phyloP scores from a whole-genome alignment of 2,888 invertebrate genomes.

The Drosophila kanekoi region DNA sequence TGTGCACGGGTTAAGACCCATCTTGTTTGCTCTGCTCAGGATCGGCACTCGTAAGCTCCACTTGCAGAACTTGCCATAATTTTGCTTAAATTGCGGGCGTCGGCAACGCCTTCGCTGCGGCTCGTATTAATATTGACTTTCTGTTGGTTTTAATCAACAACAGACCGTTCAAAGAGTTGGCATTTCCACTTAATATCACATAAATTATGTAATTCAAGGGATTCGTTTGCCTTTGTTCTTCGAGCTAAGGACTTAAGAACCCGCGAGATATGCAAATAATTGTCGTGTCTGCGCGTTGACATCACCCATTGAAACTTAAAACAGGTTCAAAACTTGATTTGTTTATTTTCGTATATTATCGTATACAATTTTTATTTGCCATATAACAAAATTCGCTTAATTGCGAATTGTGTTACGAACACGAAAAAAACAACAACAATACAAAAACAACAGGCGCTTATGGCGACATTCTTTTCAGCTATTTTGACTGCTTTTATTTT shows the following conservation, averaged over 20 bases:
- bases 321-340: conserved; percentile 59
- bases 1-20: conserved; percentile 42
- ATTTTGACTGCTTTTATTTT: conserved; percentile 51
- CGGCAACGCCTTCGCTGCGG: conserved; percentile 7
- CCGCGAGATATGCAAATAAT: conserved; percentile 39
- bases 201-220: conserved; percentile 67
- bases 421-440: conserved; percentile 8
- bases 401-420: conserved; percentile 55
- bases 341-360: conserved; percentile 26
- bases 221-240: conserved; percentile 52
- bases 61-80: conserved; percentile 59
- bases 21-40: conserved; percentile 50
- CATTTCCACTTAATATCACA: conserved; percentile 58
- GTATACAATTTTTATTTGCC: conserved; percentile 39
- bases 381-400: conserved; percentile 54
- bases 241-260: conserved; percentile 19
- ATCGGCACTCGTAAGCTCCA: conserved; percentile 52
- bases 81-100: conserved; percentile 59
- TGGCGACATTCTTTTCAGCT: conserved; percentile 42
- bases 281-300: conserved; percentile 29
- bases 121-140: conserved; percentile 54
- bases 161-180: conserved; percentile 39
- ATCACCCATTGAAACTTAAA: conserved; percentile 31
- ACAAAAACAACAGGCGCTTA: conserved; percentile 23
- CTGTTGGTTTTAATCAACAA: conserved; percentile 57